Conservation (phyloP, 2,888 invertebrate species). For the Lithophane ornitopus region DNA sequence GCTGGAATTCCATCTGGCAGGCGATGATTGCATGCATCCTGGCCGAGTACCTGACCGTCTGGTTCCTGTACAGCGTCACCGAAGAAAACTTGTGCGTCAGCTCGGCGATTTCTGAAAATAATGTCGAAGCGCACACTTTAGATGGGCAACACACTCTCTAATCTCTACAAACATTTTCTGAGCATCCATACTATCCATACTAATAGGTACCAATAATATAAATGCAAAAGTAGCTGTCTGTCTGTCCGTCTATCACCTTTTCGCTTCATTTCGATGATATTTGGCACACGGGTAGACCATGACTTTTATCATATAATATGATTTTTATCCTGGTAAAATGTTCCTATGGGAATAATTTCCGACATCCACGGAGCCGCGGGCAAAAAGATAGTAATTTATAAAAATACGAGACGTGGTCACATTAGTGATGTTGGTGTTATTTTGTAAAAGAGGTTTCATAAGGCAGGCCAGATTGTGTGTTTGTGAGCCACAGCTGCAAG, state of each 20-base stretch:
- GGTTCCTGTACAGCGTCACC: slow-evolving; percentile 94
- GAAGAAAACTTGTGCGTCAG: slow-evolving; percentile 95
- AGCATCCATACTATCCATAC: background rate
- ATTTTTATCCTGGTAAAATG: background rate
- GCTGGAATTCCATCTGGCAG: slow-evolving; percentile 96
- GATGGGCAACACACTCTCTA: background rate
- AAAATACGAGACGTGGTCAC: background rate
- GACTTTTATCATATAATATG: background rate
- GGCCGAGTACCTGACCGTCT: slow-evolving; percentile 95
- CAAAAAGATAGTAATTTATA: background rate
- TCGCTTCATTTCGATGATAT: background rate
- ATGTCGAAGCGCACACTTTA: background rate
- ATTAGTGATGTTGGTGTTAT: background rate
- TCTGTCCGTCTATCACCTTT: background rate
- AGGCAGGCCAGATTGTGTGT: too few species aligned
- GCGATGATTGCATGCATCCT: slow-evolving; percentile 96
- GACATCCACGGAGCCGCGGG: background rate
- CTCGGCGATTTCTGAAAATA: slow-evolving; percentile 93
- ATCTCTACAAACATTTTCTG: background rate
- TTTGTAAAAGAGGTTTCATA: background rate
- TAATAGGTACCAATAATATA: background rate
- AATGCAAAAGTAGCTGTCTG: background rate
- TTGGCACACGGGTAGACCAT: background rate
- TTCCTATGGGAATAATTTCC: background rate
- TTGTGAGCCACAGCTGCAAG: too few species aligned